Conservation (phyloP, 2,113 vertebrate genomes). For the Erinaceus europaeus region DNA sequence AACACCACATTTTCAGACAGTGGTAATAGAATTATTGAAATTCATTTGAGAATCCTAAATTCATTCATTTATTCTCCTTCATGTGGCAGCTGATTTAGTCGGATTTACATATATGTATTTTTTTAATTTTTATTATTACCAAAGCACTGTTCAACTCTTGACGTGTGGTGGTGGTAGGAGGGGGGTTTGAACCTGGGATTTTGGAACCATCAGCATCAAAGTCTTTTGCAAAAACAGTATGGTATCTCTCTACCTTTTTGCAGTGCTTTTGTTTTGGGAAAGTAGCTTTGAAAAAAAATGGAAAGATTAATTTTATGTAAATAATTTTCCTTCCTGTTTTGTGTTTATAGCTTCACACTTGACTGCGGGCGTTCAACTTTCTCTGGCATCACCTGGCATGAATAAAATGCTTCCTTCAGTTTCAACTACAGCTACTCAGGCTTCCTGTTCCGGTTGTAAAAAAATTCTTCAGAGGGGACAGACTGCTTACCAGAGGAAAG, state of each 20-base stretch:
- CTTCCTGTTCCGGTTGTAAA: constrained; percentile 92
- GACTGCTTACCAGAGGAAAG: constrained; percentile 97
- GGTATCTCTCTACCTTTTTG: background rate
- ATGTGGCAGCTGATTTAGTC: background rate
- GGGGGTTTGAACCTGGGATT: too few relatives aligned
- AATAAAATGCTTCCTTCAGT: constrained; percentile 82
- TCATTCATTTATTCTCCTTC: constrained; percentile 17
- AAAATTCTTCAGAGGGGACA: constrained; percentile 93
- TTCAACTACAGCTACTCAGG: constrained; percentile 81
- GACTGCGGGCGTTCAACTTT: constrained; percentile 79
- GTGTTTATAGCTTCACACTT: constrained; percentile 81
- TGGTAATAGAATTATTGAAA: constrained; percentile 73
- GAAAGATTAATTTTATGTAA: constrained; percentile 19
- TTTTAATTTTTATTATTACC: too few relatives aligned
- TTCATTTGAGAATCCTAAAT: background rate
- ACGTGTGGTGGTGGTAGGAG: too few relatives aligned
- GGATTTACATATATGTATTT: background rate
- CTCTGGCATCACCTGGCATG: constrained; percentile 77
- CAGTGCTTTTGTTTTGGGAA: constrained; percentile 14
- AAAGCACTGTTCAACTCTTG: too few relatives aligned
- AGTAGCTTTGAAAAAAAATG: constrained; percentile 30
- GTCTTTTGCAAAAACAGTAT: too few relatives aligned
- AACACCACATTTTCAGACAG: constrained; percentile 91
- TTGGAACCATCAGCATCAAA: too few relatives aligned
- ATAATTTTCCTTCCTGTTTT: constrained; percentile 39